Conservation (phyloP, 2,113 vertebrate genomes). For the Pseudorasbora parva region DNA sequence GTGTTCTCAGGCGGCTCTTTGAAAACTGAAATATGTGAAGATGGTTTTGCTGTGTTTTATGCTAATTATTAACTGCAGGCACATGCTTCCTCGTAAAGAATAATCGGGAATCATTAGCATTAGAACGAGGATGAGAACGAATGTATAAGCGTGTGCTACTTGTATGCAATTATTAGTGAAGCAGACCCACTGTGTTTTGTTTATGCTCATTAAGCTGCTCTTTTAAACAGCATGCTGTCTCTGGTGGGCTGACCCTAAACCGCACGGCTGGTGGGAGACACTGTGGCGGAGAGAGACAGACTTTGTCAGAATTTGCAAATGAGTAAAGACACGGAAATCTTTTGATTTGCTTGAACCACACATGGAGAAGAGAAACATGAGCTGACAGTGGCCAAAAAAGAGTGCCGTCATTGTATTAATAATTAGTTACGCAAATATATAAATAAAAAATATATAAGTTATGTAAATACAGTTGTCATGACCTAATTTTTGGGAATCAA, state of each 20-base stretch:
- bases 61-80: conserved; percentile 4
- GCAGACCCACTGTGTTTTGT: conserved; percentile 18
- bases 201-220: conserved; percentile 34
- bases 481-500: background rate
- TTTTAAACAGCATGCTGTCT: conserved; percentile 18
- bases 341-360: background rate
- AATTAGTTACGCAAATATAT: no score
- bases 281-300: background rate
- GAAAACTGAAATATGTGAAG: background rate
- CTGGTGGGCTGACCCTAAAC: conserved; percentile 19
- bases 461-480: background rate
- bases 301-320: background rate
- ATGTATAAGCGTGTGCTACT: background rate
- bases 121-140: background rate
- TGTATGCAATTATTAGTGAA: conserved; percentile 10
- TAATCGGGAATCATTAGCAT: conserved; percentile 19
- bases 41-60: background rate
- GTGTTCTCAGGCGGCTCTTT: background rate
- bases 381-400: background rate
- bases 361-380: background rate
- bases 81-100: background rate
- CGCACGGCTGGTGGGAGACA: conserved; percentile 7
- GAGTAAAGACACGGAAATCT: background rate
- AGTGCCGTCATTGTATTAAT: background rate
- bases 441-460: no score